Percentiles rank a stretch among this genome's conserved stretches.
Evolutionary conservation across 2,888 invertebrate species (phyloP).

Genomic region (Cantharis rufa): DNA sequence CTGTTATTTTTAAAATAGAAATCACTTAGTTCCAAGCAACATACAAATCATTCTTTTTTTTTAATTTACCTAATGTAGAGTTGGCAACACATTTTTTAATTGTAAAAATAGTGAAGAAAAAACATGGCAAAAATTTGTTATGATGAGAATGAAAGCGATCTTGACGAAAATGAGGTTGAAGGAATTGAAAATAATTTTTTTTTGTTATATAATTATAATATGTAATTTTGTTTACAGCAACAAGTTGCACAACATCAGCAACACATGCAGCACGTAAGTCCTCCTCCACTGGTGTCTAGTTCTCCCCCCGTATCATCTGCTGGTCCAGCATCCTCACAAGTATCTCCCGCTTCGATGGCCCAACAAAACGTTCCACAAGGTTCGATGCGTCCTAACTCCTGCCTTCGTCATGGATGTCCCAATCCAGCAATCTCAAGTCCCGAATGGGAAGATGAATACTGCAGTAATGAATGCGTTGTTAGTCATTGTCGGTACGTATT

Average conservation of each 20-base stretch:
- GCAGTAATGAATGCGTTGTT: conserved; percentile 95
- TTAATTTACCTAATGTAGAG: too few relatives aligned
- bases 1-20: too few relatives aligned
- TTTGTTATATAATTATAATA: not conserved
- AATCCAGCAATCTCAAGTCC: conserved; percentile 89
- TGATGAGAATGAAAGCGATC: not conserved
- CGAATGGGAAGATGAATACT: conserved; percentile 97
- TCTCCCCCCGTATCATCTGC: conserved; percentile 61
- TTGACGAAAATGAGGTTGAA: not conserved
- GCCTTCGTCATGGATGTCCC: conserved; percentile 87
- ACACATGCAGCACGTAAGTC: conserved; percentile 54
- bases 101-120: not conserved
- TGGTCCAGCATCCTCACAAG: conserved; percentile 53
- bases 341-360: conserved; percentile 57
- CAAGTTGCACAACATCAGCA: conserved; percentile 52
- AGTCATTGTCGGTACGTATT: conserved; percentile 82
- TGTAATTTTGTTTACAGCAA: conserved; percentile 25
- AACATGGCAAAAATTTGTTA: not conserved
- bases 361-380: conserved; percentile 54
- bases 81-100: too few relatives aligned
- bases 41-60: too few relatives aligned
- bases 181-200: not conserved
- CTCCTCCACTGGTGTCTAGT: conserved; percentile 58
- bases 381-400: conserved; percentile 60
- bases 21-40: too few relatives aligned